Percentiles rank a stretch among this genome's conserved stretches.
phyloP scores from a whole-genome alignment of 2,113 vertebrate species.

The Prietella phreatophila region DNA sequence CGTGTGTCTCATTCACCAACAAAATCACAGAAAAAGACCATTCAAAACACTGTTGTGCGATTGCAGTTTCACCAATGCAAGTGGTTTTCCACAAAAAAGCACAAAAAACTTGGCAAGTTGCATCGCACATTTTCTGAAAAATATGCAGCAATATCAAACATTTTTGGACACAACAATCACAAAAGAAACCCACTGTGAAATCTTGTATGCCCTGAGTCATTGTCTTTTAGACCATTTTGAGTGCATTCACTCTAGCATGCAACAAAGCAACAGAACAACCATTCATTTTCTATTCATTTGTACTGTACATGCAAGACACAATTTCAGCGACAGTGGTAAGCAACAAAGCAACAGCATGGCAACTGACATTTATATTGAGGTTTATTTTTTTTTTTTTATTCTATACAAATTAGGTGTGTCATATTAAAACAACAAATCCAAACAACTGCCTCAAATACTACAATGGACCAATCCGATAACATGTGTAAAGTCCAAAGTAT shows the following conservation, averaged over 20 bases:
- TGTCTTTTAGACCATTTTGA: not conserved
- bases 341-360: not conserved
- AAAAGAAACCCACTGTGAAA: too few relatives aligned
- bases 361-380: not conserved
- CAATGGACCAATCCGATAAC: not conserved
- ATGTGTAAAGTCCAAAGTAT: not conserved
- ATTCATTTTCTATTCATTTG: not conserved
- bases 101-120: too few relatives aligned
- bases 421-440: not conserved
- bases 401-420: not conserved
- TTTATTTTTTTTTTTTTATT: not conserved
- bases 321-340: not conserved
- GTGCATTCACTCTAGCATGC: not conserved
- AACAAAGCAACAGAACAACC: not conserved
- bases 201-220: not conserved
- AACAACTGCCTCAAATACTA: not conserved
- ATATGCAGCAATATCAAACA: too few relatives aligned
- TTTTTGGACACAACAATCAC: too few relatives aligned
- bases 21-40: too few relatives aligned
- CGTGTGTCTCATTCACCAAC: too few relatives aligned
- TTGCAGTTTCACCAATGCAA: too few relatives aligned
- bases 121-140: too few relatives aligned
- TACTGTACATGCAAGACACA: not conserved
- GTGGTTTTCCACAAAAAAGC: too few relatives aligned
- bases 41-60: too few relatives aligned